Evolutionary conservation across 2,888 invertebrate genomes (phyloP).

Genomic region (Mesorhabditis spiculigera): DNA sequence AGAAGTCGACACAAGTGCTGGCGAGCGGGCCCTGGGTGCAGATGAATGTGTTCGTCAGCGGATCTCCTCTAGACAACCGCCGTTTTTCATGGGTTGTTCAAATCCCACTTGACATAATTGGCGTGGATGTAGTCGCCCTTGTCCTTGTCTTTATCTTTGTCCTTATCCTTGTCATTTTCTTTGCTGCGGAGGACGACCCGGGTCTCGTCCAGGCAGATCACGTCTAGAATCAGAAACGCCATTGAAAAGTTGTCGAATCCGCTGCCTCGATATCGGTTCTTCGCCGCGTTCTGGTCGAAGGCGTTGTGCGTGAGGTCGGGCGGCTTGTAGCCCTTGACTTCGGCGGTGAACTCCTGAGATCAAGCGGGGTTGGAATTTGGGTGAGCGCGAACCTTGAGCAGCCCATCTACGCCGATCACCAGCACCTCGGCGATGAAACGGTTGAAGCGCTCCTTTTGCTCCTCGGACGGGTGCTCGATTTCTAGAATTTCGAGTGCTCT

Average conservation of each 20-base stretch:
- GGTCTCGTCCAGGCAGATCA: conserved; percentile 11
- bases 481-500: background rate
- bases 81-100: background rate
- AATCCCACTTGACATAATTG: conserved; percentile 7
- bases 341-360: background rate
- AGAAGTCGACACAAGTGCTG: background rate
- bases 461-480: background rate
- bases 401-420: conserved; percentile 3
- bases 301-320: background rate
- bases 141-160: background rate
- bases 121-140: conserved; percentile 16
- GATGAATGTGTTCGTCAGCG: conserved; percentile 12
- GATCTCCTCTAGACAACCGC: conserved; percentile 6
- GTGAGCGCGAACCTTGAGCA: background rate
- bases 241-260: background rate
- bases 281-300: conserved; percentile 16
- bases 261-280: conserved; percentile 16
- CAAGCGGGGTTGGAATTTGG: too few relatives aligned
- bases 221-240: conserved; percentile 7
- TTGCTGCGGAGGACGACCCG: conserved; percentile 9
- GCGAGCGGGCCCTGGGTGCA: conserved; percentile 14
- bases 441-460: conserved; percentile 2
- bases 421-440: background rate
- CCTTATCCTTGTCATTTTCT: too few relatives aligned
- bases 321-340: conserved; percentile 6